Evolutionary conservation across 2,797 vertebrate genomes (phyloP).

Genomic region (Ispidina picta): DNA sequence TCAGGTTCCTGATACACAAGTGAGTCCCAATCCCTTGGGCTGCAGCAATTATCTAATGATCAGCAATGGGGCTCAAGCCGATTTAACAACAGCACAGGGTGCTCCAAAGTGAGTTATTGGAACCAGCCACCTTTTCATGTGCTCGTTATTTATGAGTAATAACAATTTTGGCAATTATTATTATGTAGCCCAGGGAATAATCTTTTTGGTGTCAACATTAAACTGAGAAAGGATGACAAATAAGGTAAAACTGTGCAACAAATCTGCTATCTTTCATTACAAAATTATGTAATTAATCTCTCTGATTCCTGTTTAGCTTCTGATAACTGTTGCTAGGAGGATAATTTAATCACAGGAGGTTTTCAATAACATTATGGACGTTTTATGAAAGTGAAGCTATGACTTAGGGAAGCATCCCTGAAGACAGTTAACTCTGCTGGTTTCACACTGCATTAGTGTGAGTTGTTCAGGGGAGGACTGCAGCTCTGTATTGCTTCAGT

Average conservation of each 20-base stretch:
- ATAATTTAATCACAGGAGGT: neutral
- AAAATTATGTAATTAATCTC: neutral
- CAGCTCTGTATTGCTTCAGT: neutral
- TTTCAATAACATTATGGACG: neutral
- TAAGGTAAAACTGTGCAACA: neutral
- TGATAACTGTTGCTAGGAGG: neutral
- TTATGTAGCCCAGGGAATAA: neutral
- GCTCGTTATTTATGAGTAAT: neutral
- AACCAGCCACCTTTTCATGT: neutral
- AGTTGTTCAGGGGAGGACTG: neutral
- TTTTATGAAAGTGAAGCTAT: neutral
- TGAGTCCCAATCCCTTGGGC: neutral
- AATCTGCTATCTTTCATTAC: neutral
- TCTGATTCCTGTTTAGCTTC: neutral
- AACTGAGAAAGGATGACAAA: neutral
- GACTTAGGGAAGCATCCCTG: neutral
- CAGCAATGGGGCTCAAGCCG: neutral
- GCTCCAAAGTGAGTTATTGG: neutral
- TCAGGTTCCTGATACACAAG: neutral
- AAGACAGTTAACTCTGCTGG: neutral
- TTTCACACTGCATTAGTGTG: neutral
- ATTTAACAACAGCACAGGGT: neutral
- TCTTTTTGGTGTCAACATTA: neutral
- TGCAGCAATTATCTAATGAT: neutral
- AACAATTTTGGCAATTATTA: neutral